Percentiles rank a stretch among this genome's conserved stretches.
Evolutionary conservation across 2,888 invertebrate genomes (phyloP).

Genomic region (Girardia tigrina): DNA sequence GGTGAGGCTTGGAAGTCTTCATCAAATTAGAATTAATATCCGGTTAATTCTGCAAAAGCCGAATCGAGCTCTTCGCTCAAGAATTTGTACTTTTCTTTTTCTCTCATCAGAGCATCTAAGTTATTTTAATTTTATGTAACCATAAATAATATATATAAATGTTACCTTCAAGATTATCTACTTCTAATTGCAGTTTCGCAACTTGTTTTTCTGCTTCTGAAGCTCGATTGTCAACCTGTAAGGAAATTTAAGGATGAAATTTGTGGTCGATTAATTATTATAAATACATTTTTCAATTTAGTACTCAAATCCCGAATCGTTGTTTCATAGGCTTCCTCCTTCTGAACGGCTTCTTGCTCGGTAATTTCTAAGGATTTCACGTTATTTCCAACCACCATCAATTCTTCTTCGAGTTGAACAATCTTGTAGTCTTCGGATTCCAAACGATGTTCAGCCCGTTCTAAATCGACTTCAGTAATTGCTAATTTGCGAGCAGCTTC

Average conservation of each 20-base stretch:
- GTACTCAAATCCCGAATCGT: conserved; percentile 38
- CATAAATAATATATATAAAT: conserved; percentile 7
- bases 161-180: conserved; percentile 90
- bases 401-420: conserved; percentile 59
- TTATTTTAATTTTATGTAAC: background rate
- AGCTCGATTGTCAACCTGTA: conserved; percentile 99
- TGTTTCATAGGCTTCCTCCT: conserved; percentile 40
- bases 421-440: conserved; percentile 33
- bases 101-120: conserved; percentile 54
- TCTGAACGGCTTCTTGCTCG: conserved; percentile 63
- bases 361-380: conserved; percentile 95
- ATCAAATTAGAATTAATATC: conserved; percentile 68
- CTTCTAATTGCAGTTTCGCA: conserved; percentile 99
- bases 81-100: conserved; percentile 93
- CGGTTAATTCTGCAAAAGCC: conserved; percentile 88
- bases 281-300: conserved; percentile 39
- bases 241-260: no score
- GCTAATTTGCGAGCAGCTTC: conserved; percentile 38
- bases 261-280: no score
- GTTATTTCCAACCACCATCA: conserved; percentile 96
- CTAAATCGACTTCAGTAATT: conserved; percentile 34
- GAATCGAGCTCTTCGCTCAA: conserved; percentile 92
- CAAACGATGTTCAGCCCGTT: conserved; percentile 26
- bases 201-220: conserved; percentile 99
- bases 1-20: no score